Base-by-base conservation (phyloP, 2,113 vertebrate genomes). In the Noturus placidus region DNA sequence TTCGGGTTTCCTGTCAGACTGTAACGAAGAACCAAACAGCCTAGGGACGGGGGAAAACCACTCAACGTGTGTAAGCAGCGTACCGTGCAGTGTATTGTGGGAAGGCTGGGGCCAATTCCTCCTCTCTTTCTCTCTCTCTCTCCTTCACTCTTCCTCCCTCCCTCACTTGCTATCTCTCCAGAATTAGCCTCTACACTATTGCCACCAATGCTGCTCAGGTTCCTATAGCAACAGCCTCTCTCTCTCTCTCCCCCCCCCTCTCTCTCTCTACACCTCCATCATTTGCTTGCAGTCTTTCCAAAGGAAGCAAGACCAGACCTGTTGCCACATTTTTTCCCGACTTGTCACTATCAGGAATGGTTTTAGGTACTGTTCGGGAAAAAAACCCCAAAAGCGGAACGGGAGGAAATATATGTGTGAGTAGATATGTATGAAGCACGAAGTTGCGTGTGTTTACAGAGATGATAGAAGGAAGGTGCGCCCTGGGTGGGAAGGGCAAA, bases 181-280 rank as follows among this genome's bases (percentile, higher is more conserved):
- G 86, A 87, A 65, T 77, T 76, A 87, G 70, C 69, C 80, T 87
- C 87, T 61, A 88, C 86, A 83, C 86, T 74, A 77, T 57, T 83
- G 67, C 69, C 70, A 87, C 70, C 80, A 87, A 88, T 87, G 86
- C 81, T 78, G 87, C 72, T 88, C 87, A 67, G 46, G 87, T 88
- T 88, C 67, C 87, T 88, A 88, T 88, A 84, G 87, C 87, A 84
- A 88, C 87, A 82, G 25, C 27, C 81, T 77, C 81, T 70, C 70
- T 56, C 56, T 87, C 50, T 56, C 35, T 63, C 84, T 63, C 67
- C 72, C 52, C n/a, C 30, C 74, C 67, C 38, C 83, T 38, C 35
- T 14, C 74, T 59, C 33, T 59, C 35, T 38, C 54, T 59, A 54
- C 30, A 35, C n/a, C 52, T 83, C 30, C 72, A 63, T 87, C 67